Percentiles rank a stretch among this genome's conserved stretches.
phyloP scores from a whole-genome alignment of 2,797 vertebrate species.

The Setipinna tenuifilis region DNA sequence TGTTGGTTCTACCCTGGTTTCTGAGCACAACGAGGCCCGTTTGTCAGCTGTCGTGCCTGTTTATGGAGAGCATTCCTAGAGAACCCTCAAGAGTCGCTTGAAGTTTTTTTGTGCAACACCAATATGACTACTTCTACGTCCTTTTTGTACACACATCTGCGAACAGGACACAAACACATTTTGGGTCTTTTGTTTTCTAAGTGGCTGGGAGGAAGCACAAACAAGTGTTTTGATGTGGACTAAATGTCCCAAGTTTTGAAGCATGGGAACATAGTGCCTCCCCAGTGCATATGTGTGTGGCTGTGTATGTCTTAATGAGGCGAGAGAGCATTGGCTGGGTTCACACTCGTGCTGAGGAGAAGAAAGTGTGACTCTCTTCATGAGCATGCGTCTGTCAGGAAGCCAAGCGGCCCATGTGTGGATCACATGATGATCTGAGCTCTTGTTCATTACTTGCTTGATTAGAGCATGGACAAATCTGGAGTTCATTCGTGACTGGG shows the following conservation, averaged over 20 bases:
- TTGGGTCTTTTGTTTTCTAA: background rate
- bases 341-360: background rate
- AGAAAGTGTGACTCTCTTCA: background rate
- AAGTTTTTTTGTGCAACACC: background rate
- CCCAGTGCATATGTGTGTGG: background rate
- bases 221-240: background rate
- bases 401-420: constrained; percentile 28
- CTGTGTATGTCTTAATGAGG: background rate
- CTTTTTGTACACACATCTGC: background rate
- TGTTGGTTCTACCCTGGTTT: background rate
- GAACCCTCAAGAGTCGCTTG: background rate
- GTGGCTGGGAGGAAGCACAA: background rate
- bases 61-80: background rate
- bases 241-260: background rate
- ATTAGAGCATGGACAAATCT: background rate
- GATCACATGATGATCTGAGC: constrained; percentile 8
- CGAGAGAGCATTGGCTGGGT: background rate
- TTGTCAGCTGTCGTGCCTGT: background rate
- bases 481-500: background rate
- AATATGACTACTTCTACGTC: background rate
- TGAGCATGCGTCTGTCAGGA: constrained; percentile 9
- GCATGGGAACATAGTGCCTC: background rate
- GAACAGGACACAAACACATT: background rate
- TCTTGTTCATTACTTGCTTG: constrained; percentile 1
- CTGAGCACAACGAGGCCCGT: background rate